Evolutionary conservation across 2,888 invertebrate species (phyloP).

Genomic region (Drosophila eohydei): DNA sequence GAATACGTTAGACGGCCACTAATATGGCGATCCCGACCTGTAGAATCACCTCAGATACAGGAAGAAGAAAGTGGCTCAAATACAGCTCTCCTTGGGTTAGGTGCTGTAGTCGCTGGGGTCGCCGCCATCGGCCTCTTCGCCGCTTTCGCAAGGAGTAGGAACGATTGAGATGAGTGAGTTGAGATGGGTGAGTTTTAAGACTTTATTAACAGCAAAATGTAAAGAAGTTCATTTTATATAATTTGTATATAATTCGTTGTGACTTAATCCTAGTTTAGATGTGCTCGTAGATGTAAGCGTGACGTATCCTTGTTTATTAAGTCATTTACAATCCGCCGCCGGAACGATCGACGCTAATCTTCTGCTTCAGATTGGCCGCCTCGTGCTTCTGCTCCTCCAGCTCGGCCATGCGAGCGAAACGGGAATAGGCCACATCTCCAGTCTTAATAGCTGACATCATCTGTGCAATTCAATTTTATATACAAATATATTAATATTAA

Average conservation of each 20-base stretch:
- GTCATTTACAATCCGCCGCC: slow-evolving; percentile 94
- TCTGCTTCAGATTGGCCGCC: slow-evolving; percentile 90
- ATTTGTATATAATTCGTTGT: slow-evolving; percentile 48
- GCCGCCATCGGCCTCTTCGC: background rate
- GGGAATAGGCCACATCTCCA: slow-evolving; percentile 96
- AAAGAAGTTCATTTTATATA: slow-evolving; percentile 53
- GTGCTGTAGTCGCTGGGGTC: too few species aligned
- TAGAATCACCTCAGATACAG: too few species aligned
- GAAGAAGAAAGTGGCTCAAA: background rate
- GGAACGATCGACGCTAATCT: slow-evolving; percentile 96
- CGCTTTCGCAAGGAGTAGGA: background rate
- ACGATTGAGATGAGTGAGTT: slow-evolving; percentile 32
- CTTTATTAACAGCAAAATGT: slow-evolving; percentile 76
- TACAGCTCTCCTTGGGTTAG: background rate
- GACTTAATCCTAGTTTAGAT: slow-evolving; percentile 35
- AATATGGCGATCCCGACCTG: too few species aligned
- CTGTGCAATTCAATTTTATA: slow-evolving; percentile 85
- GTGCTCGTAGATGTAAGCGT: slow-evolving; percentile 34
- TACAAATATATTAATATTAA: background rate
- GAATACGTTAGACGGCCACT: too few species aligned
- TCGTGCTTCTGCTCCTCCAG: slow-evolving; percentile 94
- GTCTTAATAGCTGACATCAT: slow-evolving; percentile 99
- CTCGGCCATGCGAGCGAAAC: slow-evolving; percentile 97
- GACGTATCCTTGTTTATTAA: slow-evolving; percentile 22
- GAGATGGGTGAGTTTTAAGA: slow-evolving; percentile 51